Evolutionary conservation across 2,797 vertebrate genomes (phyloP).

Genomic region (Cyclopterus lumpus): DNA sequence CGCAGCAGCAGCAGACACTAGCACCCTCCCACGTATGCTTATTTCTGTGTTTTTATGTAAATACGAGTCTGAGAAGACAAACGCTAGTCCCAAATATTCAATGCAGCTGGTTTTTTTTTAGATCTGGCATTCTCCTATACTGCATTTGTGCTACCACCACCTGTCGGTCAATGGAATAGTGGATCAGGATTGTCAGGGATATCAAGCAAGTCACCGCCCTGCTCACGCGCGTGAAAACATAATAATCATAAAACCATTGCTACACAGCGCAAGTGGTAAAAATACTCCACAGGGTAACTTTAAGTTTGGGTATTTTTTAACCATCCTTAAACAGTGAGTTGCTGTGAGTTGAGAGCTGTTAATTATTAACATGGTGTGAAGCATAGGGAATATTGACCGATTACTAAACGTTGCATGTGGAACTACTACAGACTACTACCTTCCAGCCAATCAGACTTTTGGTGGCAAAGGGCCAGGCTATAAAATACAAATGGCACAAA

Average conservation of each 20-base stretch:
- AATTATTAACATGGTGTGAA: background rate
- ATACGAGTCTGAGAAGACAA: slow-evolving; percentile 14
- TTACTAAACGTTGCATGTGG: background rate
- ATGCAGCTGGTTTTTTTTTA: no score
- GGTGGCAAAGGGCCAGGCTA: background rate
- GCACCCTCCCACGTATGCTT: background rate
- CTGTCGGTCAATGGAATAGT: no score
- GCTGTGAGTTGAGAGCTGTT: background rate
- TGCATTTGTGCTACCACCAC: background rate
- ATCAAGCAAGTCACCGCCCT: no score
- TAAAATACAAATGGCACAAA: background rate
- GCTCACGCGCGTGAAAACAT: no score
- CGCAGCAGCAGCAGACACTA: background rate
- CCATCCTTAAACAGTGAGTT: background rate
- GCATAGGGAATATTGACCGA: no score
- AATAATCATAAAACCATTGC: no score
- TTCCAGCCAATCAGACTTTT: background rate
- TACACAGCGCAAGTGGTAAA: no score
- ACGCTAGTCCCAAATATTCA: background rate
- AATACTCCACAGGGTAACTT: no score
- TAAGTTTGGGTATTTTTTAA: no score
- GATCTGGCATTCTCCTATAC: background rate
- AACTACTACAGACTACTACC: background rate
- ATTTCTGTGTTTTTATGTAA: slow-evolving; percentile 16
- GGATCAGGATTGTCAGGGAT: no score